Conservation (phyloP, 2,888 invertebrate genomes). For the Dryobota labecula region DNA sequence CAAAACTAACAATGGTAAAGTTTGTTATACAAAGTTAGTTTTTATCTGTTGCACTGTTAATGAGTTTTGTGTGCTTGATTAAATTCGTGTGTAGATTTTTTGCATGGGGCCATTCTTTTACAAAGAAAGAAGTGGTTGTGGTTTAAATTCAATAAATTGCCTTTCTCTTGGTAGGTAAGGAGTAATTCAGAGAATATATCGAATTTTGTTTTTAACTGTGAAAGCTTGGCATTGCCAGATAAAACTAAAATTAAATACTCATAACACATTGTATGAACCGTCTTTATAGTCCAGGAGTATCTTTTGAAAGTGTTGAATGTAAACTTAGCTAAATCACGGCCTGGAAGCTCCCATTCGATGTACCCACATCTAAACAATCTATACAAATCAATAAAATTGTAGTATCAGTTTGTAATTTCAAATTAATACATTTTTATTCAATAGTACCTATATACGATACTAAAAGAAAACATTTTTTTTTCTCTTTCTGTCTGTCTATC, state of each 20-base stretch:
- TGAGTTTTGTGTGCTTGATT: background rate
- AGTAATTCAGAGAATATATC: background rate
- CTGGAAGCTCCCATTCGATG: background rate
- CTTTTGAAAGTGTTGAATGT: background rate
- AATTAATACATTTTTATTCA: no score
- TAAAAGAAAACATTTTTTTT: no score
- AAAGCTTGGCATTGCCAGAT: background rate
- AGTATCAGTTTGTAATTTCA: no score
- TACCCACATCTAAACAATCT: no score
- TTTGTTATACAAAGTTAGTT: background rate
- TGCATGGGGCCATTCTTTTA: no score
- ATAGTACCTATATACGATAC: no score
- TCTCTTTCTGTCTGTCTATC: no score
- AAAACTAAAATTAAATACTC: slow-evolving; percentile 4
- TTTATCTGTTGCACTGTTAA: background rate
- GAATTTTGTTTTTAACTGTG: background rate
- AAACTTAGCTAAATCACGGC: background rate
- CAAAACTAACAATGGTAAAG: background rate
- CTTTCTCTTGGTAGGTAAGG: background rate
- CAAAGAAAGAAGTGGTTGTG: no score
- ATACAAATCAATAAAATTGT: no score
- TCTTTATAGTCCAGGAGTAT: slow-evolving; percentile 6
- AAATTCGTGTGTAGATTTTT: background rate
- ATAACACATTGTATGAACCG: slow-evolving; percentile 3
- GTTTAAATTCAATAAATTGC: no score